These are phyloP conservation scores for Falco cherrug DNA, from an alignment of 2,797 vertebrate species.

Conservation along the genomic window DNA sequence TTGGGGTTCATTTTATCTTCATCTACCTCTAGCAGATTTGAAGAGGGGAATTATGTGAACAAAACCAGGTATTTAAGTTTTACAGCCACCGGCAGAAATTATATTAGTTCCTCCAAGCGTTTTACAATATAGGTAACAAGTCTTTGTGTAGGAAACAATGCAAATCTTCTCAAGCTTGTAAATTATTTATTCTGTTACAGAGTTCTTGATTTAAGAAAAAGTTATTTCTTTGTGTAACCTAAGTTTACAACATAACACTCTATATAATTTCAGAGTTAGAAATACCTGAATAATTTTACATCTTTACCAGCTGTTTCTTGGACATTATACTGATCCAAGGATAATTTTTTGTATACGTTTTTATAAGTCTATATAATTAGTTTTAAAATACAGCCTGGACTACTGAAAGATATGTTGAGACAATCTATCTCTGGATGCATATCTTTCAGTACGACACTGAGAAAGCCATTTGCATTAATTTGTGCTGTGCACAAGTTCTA, in stretches of 20 bases:
- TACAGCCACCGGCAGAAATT: background rate
- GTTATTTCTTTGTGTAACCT: background rate
- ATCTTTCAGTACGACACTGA: background rate
- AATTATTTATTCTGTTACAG: slow-evolving; percentile 24
- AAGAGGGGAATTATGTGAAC: background rate
- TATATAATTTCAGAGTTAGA: background rate
- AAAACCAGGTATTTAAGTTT: background rate
- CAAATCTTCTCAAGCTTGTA: background rate
- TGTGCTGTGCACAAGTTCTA: slow-evolving; percentile 71
- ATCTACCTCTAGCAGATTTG: slow-evolving; percentile 30
- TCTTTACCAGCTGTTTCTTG: background rate
- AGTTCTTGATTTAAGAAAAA: background rate
- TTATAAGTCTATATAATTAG: slow-evolving; percentile 21
- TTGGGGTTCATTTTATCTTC: background rate
- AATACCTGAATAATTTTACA: background rate
- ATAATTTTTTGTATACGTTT: slow-evolving; percentile 3
- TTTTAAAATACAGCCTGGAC: slow-evolving; percentile 28
- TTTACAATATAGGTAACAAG: background rate
- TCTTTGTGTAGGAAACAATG: background rate
- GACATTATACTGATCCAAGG: slow-evolving; percentile 1
- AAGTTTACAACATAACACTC: background rate
- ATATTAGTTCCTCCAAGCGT: background rate
- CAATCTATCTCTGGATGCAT: background rate
- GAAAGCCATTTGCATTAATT: slow-evolving; percentile 39
- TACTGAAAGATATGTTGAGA: slow-evolving; percentile 7